Evolutionary conservation across 2,888 invertebrate species (phyloP).

Genomic region (Yponomeuta plumbellus): DNA sequence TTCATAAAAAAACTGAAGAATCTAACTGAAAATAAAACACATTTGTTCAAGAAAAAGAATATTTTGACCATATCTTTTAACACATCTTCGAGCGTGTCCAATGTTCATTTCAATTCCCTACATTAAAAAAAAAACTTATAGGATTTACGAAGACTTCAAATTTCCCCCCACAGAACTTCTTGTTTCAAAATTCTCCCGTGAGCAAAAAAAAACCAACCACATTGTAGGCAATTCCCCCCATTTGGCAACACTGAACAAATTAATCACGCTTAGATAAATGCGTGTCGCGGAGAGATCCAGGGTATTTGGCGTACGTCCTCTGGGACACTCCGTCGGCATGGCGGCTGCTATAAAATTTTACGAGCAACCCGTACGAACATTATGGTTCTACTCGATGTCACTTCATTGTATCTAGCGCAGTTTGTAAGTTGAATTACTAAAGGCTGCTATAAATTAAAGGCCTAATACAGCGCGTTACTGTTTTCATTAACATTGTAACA

Average conservation of each 20-base stretch:
- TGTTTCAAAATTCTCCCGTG: too few relatives aligned
- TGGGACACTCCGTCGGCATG: conserved; percentile 51
- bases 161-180: too few relatives aligned
- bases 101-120: too few relatives aligned
- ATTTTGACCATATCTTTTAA: conserved; percentile 41
- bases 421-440: conserved; percentile 39
- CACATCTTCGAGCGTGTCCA: conserved; percentile 30
- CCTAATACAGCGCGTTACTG: neutral
- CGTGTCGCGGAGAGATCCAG: conserved; percentile 34
- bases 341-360: conserved; percentile 66
- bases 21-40: too few relatives aligned
- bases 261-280: conserved; percentile 67
- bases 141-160: too few relatives aligned
- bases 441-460: neutral
- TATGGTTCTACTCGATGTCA: conserved; percentile 61
- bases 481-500: neutral
- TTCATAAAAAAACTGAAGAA: too few relatives aligned
- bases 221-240: too few relatives aligned
- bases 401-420: conserved; percentile 51
- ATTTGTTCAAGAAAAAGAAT: conserved; percentile 28
- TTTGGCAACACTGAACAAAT: conserved; percentile 43
- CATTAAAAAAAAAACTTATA: too few relatives aligned
- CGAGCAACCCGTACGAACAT: conserved; percentile 61
- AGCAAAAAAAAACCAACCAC: too few relatives aligned
- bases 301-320: conserved; percentile 27